Base-by-base conservation (phyloP, 2,888 invertebrate genomes). In the Melolontha melolontha region DNA sequence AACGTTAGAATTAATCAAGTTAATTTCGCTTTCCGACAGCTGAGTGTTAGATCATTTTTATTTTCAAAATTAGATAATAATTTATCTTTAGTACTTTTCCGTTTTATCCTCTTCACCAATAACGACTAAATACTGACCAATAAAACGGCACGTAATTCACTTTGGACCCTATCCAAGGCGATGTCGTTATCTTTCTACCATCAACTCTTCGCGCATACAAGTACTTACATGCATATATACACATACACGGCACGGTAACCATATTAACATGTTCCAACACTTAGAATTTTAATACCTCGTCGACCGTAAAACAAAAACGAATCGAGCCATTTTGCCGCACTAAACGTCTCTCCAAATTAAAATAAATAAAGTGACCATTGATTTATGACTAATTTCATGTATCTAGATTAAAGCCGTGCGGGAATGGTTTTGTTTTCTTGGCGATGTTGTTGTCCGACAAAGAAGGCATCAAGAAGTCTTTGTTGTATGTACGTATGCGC, bases 301-400 rank as follows among this genome's bases (percentile, higher is more conserved):
- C 57, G 57, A 39, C 55, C 57, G 44, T 57, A 57, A 57, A 57
- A 57, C 57, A 57, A 66, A 66, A 72, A 72, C 63, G 66, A 66
- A 71, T 59, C 49, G 62, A 49, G 49, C 71, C 70, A 70, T 72
- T 72, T 72, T 70, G 70, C 70, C 55, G 47, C 49, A 67, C 41
- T 65, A 69, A 72, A 72, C 70, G 70, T 70, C 72, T 63, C 54
- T 62, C 63, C 70, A 67, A 59, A 67, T 72, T 70, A 72, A 71
- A 72, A 72, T 72, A 72, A 72, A 72, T 72, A 72, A 72, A 71
- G 67, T 69, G 66, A 62, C 63, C 57, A 62, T 66, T 71, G 72
- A 72, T 72, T 72, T 72, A 72, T 71, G 69, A 68, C 71, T 70
- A 72, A 72, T 72, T 71, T 47, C 66, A 49, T 40, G 66, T 49